These are phyloP conservation scores for Smithornis capensis DNA, from an alignment of 2,113 vertebrate species.

Conservation along the genomic window DNA sequence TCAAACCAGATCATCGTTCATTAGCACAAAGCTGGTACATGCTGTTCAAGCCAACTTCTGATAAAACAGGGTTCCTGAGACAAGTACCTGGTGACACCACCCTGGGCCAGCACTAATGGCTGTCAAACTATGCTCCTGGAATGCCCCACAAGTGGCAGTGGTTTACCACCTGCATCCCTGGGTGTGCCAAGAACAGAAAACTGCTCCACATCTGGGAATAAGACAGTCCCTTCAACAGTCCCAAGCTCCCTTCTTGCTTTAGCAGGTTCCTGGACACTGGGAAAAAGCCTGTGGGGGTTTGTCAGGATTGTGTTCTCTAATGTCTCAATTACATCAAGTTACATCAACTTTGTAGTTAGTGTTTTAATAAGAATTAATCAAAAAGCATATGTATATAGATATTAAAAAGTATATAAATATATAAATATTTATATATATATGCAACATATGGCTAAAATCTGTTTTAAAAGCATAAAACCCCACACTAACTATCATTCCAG, in stretches of 20 bases:
- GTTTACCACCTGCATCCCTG: neutral
- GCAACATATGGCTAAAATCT: neutral
- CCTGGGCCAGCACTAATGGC: neutral
- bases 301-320: neutral
- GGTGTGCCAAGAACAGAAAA: neutral
- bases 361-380: neutral
- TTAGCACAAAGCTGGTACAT: neutral
- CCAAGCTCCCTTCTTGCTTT: neutral
- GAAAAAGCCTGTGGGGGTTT: neutral
- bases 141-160: accelerated
- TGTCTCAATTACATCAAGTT: neutral
- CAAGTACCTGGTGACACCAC: neutral
- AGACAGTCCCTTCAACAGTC: neutral
- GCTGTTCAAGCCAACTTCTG: neutral
- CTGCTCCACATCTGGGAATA: neutral
- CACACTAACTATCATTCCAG: neutral
- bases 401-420: neutral
- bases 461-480: neutral
- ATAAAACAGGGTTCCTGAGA: neutral
- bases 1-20: neutral
- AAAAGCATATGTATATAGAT: neutral
- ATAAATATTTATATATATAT: neutral
- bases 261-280: neutral
- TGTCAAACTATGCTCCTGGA: neutral
- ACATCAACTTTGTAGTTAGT: neutral